Evolutionary conservation across 2,797 vertebrate genomes (phyloP).

Genomic region (Pelobates cultripes): DNA sequence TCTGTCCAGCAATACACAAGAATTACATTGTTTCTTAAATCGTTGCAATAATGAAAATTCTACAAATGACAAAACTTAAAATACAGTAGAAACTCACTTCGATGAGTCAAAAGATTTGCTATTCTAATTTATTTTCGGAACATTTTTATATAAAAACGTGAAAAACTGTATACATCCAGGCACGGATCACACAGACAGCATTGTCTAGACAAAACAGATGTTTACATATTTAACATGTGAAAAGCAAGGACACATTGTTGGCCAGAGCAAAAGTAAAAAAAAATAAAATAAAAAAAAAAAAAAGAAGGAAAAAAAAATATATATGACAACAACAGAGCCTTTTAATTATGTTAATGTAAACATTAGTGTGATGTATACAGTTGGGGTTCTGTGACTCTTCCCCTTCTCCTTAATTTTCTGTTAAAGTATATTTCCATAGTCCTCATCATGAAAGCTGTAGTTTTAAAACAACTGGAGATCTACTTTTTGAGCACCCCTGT

Average conservation of each 20-base stretch:
- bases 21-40: conserved; percentile 27
- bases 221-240: conserved; percentile 12
- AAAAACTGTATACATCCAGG: conserved; percentile 5
- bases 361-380: no score
- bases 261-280: neutral
- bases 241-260: neutral
- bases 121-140: neutral
- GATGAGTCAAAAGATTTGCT: neutral
- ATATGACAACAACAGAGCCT: no score
- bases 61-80: conserved; percentile 12
- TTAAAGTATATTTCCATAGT: no score
- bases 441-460: no score
- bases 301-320: no score
- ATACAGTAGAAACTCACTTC: conserved; percentile 8
- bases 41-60: conserved; percentile 2
- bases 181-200: conserved; percentile 18
- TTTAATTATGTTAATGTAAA: no score
- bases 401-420: no score
- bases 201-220: conserved; percentile 45
- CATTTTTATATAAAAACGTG: conserved; percentile 1
- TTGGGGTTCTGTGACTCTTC: no score
- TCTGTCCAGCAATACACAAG: conserved; percentile 27
- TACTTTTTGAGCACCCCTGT: no score
- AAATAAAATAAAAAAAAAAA: no score
- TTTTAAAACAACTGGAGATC: no score